Evolutionary conservation across 2,888 invertebrate species (phyloP).

Genomic region (Lasius fuliginosus): DNA sequence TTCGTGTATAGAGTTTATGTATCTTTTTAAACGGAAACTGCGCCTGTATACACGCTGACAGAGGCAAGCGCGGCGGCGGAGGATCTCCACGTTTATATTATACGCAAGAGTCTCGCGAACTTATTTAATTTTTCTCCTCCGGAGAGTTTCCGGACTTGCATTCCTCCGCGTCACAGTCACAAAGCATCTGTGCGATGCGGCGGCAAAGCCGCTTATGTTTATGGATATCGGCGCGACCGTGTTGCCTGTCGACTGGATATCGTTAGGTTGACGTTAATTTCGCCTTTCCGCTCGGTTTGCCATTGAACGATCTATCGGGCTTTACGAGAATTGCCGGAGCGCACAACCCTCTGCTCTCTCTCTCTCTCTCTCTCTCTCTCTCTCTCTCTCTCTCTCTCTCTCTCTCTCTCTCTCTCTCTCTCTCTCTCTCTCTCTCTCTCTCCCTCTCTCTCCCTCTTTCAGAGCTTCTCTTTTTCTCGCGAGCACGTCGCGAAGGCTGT

Average conservation of each 20-base stretch:
- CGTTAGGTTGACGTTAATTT: slow-evolving; percentile 49
- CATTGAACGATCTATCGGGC: slow-evolving; percentile 53
- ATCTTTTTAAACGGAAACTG: neutral
- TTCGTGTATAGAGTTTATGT: neutral
- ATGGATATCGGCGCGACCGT: slow-evolving; percentile 24
- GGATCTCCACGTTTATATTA: neutral
- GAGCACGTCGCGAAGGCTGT: neutral
- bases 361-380: slow-evolving; percentile 1
- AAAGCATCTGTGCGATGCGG: neutral
- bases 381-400: too few relatives aligned
- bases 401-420: neutral
- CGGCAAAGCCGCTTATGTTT: slow-evolving; percentile 18
- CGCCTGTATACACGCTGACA: neutral
- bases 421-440: neutral
- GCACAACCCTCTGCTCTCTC: slow-evolving; percentile 4
- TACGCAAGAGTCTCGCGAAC: neutral
- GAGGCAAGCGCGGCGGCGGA: neutral
- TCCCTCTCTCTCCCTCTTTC: neutral
- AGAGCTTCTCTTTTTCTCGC: neutral
- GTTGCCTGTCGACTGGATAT: slow-evolving; percentile 9
- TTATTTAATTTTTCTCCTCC: neutral
- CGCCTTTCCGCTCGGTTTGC: slow-evolving; percentile 42
- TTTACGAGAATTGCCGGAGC: slow-evolving; percentile 31
- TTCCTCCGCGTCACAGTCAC: neutral
- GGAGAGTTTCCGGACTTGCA: neutral